These are phyloP conservation scores for Oreohelix idahoensis DNA, from an alignment of 1,140 invertebrate species.

Conservation along the genomic window DNA sequence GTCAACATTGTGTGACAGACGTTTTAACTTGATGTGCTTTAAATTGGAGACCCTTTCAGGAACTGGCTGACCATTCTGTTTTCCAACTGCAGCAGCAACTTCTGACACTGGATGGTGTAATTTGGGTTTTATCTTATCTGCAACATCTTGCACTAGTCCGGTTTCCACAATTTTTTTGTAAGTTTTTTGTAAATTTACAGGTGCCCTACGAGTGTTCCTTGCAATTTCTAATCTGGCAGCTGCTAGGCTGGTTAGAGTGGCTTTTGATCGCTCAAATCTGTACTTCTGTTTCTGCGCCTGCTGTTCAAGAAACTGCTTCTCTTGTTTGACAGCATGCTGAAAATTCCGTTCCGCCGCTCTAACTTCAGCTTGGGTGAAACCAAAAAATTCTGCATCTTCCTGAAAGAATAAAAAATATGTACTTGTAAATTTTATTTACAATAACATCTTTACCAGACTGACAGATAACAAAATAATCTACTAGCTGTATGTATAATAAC, in stretches of 20 bases:
- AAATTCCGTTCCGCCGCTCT: constrained; percentile 22
- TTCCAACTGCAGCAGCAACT: background rate
- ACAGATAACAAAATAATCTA: no score
- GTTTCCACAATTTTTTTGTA: constrained; percentile 24
- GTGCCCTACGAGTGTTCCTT: background rate
- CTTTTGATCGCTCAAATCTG: constrained; percentile 19
- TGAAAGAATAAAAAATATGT: constrained; percentile 51
- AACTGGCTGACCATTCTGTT: constrained; percentile 20
- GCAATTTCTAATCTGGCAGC: background rate
- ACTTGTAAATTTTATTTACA: no score
- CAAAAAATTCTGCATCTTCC: constrained; percentile 72
- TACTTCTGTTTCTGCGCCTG: constrained; percentile 17
- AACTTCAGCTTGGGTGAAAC: constrained; percentile 67
- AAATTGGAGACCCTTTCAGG: background rate
- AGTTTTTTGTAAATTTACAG: constrained; percentile 28
- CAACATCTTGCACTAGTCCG: constrained; percentile 3
- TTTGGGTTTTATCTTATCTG: constrained; percentile 1
- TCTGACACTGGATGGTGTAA: background rate
- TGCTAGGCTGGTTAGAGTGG: constrained; percentile 3
- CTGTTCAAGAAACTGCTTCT: constrained; percentile 15
- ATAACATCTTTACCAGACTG: no score
- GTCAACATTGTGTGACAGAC: constrained; percentile 2
- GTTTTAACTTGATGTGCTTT: constrained; percentile 27
- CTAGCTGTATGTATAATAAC: no score
- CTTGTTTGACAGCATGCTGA: background rate